Percentiles rank a stretch among this genome's conserved stretches.
phyloP scores from a whole-genome alignment of 2,113 vertebrate genomes.

The Apodemus sylvaticus region DNA sequence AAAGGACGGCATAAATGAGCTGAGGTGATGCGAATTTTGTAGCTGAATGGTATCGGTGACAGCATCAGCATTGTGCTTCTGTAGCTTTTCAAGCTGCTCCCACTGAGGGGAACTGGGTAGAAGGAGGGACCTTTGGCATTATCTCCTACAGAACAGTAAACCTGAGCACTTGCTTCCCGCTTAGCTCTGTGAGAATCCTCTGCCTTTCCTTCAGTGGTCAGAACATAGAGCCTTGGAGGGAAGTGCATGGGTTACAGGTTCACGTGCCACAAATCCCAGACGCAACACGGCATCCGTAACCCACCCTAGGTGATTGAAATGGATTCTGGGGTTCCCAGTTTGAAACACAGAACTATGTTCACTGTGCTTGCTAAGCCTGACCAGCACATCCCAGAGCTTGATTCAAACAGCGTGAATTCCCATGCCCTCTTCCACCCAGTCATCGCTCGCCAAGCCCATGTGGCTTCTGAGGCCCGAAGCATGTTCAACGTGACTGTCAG shows the following conservation, averaged over 20 bases:
- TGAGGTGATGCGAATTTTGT: neutral
- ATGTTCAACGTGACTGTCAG: neutral
- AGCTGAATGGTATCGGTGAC: neutral
- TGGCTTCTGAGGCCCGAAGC: neutral
- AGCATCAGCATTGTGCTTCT: neutral
- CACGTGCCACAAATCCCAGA: neutral
- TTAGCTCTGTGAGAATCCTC: neutral
- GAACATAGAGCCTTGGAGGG: neutral
- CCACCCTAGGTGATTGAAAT: neutral
- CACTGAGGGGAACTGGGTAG: neutral
- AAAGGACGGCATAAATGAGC: neutral
- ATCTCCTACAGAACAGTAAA: neutral
- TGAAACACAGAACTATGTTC: neutral
- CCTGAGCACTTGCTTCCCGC: neutral
- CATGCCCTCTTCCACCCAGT: neutral
- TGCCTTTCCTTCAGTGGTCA: neutral
- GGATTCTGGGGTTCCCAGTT: neutral
- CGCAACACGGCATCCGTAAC: neutral
- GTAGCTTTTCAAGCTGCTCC: neutral
- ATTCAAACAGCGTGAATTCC: neutral
- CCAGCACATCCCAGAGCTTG: neutral
- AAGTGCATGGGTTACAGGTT: neutral
- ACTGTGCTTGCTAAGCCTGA: neutral
- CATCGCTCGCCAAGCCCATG: neutral
- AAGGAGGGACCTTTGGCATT: neutral